A percentile compares a stretch with the other conserved stretches of the same genome.
These are phyloP conservation scores for Adelosebastes latens DNA, from an alignment of 2,797 vertebrate genomes.

Conservation along the genomic window DNA sequence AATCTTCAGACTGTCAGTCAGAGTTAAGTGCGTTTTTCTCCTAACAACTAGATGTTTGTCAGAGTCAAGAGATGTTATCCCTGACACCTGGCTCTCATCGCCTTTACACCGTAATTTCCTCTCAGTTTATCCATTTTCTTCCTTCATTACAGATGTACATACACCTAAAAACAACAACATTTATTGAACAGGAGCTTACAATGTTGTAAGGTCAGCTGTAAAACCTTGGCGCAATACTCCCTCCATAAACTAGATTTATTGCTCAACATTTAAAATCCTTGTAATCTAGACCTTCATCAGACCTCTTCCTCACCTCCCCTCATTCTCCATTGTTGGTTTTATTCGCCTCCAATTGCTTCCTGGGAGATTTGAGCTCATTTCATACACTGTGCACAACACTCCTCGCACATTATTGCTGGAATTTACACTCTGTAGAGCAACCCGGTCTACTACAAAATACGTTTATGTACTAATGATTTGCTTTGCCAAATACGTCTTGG, in stretches of 20 bases:
- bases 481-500: conserved; percentile 13
- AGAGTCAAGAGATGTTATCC: conserved; percentile 7
- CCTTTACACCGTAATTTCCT: background rate
- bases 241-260: conserved; percentile 28
- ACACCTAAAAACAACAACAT: background rate
- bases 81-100: background rate
- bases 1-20: conserved; percentile 15
- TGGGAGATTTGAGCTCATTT: conserved; percentile 38
- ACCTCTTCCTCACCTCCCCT: conserved; percentile 11
- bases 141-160: conserved; percentile 14
- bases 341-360: conserved; percentile 20
- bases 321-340: conserved; percentile 24
- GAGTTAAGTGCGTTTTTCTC: conserved; percentile 18
- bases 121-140: conserved; percentile 1
- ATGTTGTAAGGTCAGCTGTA: conserved; percentile 39
- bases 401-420: conserved; percentile 14
- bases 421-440: conserved; percentile 25
- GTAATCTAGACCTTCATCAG: conserved; percentile 24
- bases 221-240: conserved; percentile 28
- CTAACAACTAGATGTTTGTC: background rate
- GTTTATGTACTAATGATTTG: conserved; percentile 21
- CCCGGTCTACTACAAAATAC: background rate
- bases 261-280: conserved; percentile 31
- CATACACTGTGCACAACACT: conserved; percentile 24
- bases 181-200: conserved; percentile 21